Conservation (phyloP, 1,140 invertebrate species). For the Portunus trituberculatus region DNA sequence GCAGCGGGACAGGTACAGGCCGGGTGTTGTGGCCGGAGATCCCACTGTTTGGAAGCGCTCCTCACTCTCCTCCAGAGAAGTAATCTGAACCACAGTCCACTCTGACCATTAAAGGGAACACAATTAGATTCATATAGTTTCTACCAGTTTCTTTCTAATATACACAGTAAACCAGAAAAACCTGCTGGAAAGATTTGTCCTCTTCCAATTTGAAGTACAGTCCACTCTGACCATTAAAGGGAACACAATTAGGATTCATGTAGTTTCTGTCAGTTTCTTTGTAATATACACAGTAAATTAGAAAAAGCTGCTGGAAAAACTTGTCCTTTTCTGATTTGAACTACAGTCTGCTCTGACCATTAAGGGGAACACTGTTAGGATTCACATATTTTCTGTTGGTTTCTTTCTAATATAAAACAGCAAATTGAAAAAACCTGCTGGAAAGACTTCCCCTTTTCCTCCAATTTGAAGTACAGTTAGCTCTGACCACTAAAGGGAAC, state of each 20-base stretch:
- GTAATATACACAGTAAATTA: too few species aligned
- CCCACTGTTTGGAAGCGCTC: not conserved
- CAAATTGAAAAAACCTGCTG: too few species aligned
- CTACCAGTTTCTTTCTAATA: too few species aligned
- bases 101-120: not conserved
- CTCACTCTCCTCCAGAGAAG: not conserved
- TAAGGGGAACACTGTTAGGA: not conserved
- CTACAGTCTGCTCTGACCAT: conserved; percentile 32
- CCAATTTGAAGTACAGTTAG: conserved; percentile 26
- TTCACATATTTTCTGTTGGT: not conserved
- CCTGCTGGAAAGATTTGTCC: too few species aligned
- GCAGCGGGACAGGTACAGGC: conserved; percentile 38
- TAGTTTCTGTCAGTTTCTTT: not conserved
- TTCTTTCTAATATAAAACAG: too few species aligned
- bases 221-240: conserved; percentile 9
- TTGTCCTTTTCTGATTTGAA: not conserved
- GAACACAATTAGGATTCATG: not conserved
- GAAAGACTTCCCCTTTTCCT: too few species aligned
- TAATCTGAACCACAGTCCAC: conserved; percentile 45
- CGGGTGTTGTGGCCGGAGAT: not conserved
- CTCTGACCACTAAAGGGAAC: not conserved
- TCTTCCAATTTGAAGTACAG: not conserved
- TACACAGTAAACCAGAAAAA: too few species aligned
- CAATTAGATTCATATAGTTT: not conserved
- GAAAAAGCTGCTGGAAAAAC: too few species aligned